Evolutionary conservation across 2,888 invertebrate genomes (phyloP).

Genomic region (Acleris sparsana): DNA sequence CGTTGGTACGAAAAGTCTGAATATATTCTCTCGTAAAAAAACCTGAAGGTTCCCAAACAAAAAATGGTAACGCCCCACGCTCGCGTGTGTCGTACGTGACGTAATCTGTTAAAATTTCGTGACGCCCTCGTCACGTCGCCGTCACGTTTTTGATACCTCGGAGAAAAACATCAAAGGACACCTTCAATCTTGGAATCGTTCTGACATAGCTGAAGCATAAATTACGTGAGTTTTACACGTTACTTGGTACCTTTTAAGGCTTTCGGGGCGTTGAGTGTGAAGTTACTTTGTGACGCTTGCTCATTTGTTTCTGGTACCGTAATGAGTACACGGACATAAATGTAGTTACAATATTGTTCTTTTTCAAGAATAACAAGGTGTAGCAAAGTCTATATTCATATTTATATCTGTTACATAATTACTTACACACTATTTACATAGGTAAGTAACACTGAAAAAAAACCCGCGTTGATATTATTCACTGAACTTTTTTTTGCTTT

Average conservation of each 20-base stretch:
- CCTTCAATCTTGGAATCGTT: conserved; percentile 31
- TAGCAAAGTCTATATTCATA: too few relatives aligned
- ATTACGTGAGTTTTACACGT: conserved; percentile 18
- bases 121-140: conserved; percentile 45
- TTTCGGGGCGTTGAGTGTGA: conserved; percentile 18
- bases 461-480: too few relatives aligned
- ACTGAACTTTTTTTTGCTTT: too few relatives aligned
- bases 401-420: too few relatives aligned
- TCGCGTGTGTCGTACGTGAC: conserved; percentile 49
- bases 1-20: not conserved
- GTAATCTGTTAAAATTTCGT: conserved; percentile 54
- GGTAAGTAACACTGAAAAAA: too few relatives aligned
- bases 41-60: not conserved
- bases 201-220: conserved; percentile 18
- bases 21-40: not conserved
- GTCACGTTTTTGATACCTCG: conserved; percentile 47
- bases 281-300: not conserved
- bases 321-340: not conserved
- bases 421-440: too few relatives aligned
- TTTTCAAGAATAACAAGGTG: too few relatives aligned
- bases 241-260: not conserved
- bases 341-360: too few relatives aligned
- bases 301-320: not conserved
- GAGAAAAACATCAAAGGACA: conserved; percentile 36
- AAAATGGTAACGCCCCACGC: conserved; percentile 36